These are phyloP conservation scores for Lepisosteus oculatus DNA, from an alignment of 2,113 vertebrate species.

Conservation along the genomic window DNA sequence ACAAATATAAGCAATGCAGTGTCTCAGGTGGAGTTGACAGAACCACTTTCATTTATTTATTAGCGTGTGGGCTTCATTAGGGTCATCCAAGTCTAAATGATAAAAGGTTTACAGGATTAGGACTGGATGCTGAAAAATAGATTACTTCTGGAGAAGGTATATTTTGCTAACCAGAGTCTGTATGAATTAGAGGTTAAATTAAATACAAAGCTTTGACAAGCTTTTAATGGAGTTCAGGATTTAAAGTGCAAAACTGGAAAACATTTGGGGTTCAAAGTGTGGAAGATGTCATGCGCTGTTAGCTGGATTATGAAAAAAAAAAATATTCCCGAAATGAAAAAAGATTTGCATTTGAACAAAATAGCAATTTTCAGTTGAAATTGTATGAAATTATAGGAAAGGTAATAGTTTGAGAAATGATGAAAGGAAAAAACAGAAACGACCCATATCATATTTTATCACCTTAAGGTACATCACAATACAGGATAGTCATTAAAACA, in stretches of 20 bases:
- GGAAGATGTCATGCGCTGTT: not conserved
- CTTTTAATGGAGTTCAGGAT: too few relatives aligned
- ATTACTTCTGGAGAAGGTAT: too few relatives aligned
- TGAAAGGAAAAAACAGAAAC: constrained; percentile 33
- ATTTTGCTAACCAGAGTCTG: too few relatives aligned
- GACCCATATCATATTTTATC: constrained; percentile 53
- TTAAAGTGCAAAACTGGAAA: too few relatives aligned
- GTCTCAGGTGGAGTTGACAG: not conserved
- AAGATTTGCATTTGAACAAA: constrained; percentile 59
- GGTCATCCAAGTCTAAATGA: not conserved
- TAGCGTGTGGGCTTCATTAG: not conserved
- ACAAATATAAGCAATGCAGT: not conserved
- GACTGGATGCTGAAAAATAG: too few relatives aligned
- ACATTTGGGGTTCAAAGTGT: not conserved
- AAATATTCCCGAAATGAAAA: constrained; percentile 23
- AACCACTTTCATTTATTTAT: not conserved
- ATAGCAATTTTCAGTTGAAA: constrained; percentile 63
- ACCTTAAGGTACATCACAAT: constrained; percentile 44
- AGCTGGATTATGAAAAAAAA: constrained; percentile 8
- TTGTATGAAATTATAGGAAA: constrained; percentile 63
- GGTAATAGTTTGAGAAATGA: constrained; percentile 49
- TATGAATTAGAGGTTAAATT: too few relatives aligned
- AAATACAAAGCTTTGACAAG: too few relatives aligned
- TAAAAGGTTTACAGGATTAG: not conserved
- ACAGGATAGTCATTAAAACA: constrained; percentile 37